A percentile compares a stretch with the other conserved stretches of the same genome.
Evolutionary conservation across 2,113 vertebrate species (phyloP).

Genomic region (Herpetotheres cachinnans): DNA sequence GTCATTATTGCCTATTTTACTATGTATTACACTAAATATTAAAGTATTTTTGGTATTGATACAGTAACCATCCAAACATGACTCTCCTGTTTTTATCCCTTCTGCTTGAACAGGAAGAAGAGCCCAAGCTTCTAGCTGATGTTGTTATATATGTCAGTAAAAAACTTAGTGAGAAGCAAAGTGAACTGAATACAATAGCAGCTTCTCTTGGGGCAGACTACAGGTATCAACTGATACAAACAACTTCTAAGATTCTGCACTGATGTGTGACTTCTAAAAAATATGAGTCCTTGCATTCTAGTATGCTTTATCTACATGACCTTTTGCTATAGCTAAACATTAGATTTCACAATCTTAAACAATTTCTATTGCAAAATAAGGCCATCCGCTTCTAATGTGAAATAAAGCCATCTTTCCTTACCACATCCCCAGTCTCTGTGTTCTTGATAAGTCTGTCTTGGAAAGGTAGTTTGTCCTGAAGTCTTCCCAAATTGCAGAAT

Average conservation of each 20-base stretch:
- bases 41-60: background rate
- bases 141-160: slow-evolving; percentile 92
- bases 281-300: background rate
- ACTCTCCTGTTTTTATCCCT: background rate
- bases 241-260: background rate
- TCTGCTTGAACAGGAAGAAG: slow-evolving; percentile 59
- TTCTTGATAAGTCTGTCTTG: background rate
- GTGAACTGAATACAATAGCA: slow-evolving; percentile 87
- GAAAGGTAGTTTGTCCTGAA: background rate
- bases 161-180: slow-evolving; percentile 91
- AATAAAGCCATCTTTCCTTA: background rate
- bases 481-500: background rate
- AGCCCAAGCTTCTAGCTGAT: slow-evolving; percentile 72
- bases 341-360: background rate
- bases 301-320: background rate
- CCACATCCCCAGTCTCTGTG: accelerated
- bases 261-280: background rate
- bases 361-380: background rate
- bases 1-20: background rate
- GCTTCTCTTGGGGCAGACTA: slow-evolving; percentile 94
- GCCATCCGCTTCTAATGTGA: background rate
- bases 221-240: slow-evolving; percentile 75
- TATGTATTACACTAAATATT: background rate
- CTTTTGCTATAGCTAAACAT: background rate
- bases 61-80: background rate